Evolutionary conservation across 2,888 invertebrate genomes (phyloP).

Genomic region (Salticus scenicus): DNA sequence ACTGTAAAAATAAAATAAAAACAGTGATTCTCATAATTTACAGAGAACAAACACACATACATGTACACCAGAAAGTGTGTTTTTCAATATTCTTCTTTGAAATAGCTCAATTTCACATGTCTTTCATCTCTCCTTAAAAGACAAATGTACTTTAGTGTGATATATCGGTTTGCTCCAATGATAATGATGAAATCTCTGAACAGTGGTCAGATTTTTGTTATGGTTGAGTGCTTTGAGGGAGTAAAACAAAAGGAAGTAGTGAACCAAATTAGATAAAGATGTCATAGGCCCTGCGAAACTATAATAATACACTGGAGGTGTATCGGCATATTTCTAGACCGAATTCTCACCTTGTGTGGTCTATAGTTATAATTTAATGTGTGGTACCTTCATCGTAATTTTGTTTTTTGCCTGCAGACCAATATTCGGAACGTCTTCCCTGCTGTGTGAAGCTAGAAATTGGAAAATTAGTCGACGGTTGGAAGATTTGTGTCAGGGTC

Average conservation of each 20-base stretch:
- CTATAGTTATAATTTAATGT: not conserved
- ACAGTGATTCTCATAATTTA: no score
- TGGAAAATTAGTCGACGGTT: not conserved
- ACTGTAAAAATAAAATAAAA: no score
- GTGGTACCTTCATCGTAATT: not conserved
- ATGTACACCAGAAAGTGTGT: not conserved
- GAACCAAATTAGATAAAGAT: constrained; percentile 9
- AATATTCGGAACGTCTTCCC: not conserved
- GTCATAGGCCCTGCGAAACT: not conserved
- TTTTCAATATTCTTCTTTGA: not conserved
- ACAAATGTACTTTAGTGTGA: constrained; percentile 7
- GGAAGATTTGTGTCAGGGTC: constrained; percentile 4
- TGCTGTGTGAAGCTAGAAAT: not conserved
- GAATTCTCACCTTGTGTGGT: not conserved
- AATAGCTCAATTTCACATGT: not conserved
- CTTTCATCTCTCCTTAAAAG: not conserved
- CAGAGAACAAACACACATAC: not conserved
- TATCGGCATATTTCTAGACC: not conserved
- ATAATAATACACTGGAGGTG: not conserved
- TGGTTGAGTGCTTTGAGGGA: not conserved
- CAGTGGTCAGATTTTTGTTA: constrained; percentile 9
- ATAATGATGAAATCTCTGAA: not conserved
- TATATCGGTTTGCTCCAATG: constrained; percentile 3
- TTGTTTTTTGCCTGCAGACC: not conserved
- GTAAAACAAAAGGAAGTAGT: not conserved